These are phyloP conservation scores for Drosophila willistoni DNA, from an alignment of 1,140 invertebrate genomes.

Conservation along the genomic window DNA sequence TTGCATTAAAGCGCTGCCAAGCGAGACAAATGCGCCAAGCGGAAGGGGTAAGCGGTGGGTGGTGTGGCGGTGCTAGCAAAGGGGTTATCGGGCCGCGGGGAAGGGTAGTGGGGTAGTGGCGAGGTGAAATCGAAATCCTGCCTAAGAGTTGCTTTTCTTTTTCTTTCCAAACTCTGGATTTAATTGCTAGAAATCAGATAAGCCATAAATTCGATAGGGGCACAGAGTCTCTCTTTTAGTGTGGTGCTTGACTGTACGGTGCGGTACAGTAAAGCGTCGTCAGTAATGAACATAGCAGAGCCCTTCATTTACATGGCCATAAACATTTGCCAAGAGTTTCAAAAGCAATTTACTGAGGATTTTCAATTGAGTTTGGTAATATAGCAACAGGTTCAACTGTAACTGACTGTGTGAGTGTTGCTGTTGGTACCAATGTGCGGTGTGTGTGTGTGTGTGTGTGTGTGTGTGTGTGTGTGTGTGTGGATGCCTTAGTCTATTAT, in stretches of 20 bases:
- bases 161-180: slow-evolving; percentile 26
- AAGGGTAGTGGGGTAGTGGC: not conserved
- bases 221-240: slow-evolving; percentile 26
- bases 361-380: slow-evolving; percentile 18
- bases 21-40: slow-evolving; percentile 45
- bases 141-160: slow-evolving; percentile 1
- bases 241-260: too few species aligned
- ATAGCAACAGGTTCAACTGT: slow-evolving; percentile 34
- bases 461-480: not conserved
- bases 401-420: not conserved
- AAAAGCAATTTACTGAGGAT: not conserved
- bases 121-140: slow-evolving; percentile 6
- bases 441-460: slow-evolving; percentile 3
- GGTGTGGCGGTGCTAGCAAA: too few species aligned
- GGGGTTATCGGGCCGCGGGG: not conserved
- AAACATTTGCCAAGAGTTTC: not conserved
- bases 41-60: not conserved
- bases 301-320: not conserved
- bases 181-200: slow-evolving; percentile 67
- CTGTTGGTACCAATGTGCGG: slow-evolving; percentile 17
- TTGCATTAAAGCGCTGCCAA: slow-evolving; percentile 79
- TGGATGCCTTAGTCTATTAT: slow-evolving; percentile 72
- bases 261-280: slow-evolving; percentile 7
- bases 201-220: slow-evolving; percentile 63
- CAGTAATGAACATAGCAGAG: not conserved